Evolutionary conservation across 2,888 invertebrate species (phyloP).

Genomic region (Nycteola revayana): DNA sequence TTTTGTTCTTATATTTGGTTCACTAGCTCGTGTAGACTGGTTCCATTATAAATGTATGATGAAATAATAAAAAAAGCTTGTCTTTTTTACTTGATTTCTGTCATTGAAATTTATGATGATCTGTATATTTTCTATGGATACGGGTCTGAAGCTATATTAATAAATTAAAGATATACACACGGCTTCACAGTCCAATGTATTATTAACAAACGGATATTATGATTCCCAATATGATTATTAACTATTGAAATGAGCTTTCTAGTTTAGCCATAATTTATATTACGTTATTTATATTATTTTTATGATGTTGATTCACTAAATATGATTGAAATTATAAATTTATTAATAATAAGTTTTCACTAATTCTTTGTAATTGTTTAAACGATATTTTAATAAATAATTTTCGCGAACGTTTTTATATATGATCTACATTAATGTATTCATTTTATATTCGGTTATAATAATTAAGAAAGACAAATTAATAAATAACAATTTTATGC

Average conservation of each 20-base stretch:
- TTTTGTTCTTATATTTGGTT: constrained; percentile 46
- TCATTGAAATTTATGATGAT: constrained; percentile 26
- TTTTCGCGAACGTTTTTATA: no score
- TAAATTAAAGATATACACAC: constrained; percentile 33
- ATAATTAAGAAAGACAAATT: no score
- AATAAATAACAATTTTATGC: no score
- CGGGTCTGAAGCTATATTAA: constrained; percentile 26
- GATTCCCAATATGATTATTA: constrained; percentile 29
- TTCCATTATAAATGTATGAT: constrained; percentile 29
- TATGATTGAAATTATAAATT: constrained; percentile 33
- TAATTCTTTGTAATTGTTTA: no score
- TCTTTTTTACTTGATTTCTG: constrained; percentile 19
- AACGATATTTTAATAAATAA: no score
- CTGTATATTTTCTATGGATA: constrained; percentile 17
- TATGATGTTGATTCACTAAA: constrained; percentile 29
- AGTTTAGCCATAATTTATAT: constrained; percentile 34
- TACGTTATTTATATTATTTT: constrained; percentile 36
- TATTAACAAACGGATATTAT: constrained; percentile 29
- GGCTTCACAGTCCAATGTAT: constrained; percentile 27
- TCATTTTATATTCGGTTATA: no score
- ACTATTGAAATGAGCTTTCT: constrained; percentile 19
- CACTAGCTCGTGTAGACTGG: constrained; percentile 28
- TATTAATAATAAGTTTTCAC: constrained; percentile 33
- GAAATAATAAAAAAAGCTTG: constrained; percentile 14
- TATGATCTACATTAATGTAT: no score